Base-by-base conservation (phyloP, 2,113 vertebrate species). In the Microcebus griseorufus region DNA sequence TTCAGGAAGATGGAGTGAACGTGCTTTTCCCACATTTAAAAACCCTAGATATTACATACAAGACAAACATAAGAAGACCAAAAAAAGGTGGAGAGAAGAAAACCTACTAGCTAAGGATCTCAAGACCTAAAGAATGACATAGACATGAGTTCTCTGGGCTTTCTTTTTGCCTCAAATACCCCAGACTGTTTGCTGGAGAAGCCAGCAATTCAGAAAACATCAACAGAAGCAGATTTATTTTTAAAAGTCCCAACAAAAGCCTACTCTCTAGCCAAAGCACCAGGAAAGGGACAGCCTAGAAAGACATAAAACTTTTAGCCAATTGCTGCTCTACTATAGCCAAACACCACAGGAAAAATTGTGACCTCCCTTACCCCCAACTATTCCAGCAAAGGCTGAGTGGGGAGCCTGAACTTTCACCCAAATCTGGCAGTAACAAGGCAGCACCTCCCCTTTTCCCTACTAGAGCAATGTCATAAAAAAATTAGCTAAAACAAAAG, bases 151-250 rank as follows among this genome's bases (percentile, higher is more conserved):
- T 89, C 51, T 32, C 34, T 86, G 42, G 42, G 17, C 73, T 93
- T 93, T 94, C 34, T 90, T 64, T 88, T 84, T 67, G 37, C 32
- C 22, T 70, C 32, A 45, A 1, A 64, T 85, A 86, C 34, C 23
- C 37, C 60, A 70, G 9, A 86, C 37, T 90, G 60, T 37, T 45
- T 94, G 6, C n/a, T 70, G 20, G 42, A 94, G 37, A 96, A 23
- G 12, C 51, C 45, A 87, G 25, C 16, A 86, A 39, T 92, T 92
- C 60, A 93, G 79, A 93, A 81, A 92, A 92, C 51, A 92, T 23
- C 64, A 80, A 53, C 4, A 13, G 42, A 8, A 76, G 42, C 42
- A 48, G 32, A 53, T 23, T 79, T 64, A 64, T 64, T 88, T 88
- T 72, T 55, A 42, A 42, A 70, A 87, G 27, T 12, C n/a, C n/a